These are phyloP conservation scores for Ernsta delagoae DNA, from an alignment of 2,888 invertebrate species.

Conservation along the genomic window DNA sequence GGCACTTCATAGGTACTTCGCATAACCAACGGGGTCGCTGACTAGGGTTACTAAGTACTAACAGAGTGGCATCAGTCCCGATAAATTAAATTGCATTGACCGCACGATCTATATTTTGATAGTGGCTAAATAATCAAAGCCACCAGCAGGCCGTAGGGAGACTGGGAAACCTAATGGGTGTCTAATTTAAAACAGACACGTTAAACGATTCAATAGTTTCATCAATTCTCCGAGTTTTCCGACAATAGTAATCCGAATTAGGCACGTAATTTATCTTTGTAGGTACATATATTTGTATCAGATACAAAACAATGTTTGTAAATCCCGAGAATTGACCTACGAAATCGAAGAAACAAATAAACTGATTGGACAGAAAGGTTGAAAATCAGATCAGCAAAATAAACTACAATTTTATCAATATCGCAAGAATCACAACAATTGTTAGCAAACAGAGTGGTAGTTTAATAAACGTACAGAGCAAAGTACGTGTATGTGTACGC, in stretches of 20 bases:
- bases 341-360: conserved; percentile 5
- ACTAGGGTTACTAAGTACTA: conserved; percentile 14
- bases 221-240: conserved; percentile 23
- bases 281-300: no score
- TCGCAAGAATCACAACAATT: conserved; percentile 46
- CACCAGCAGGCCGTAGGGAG: conserved; percentile 47
- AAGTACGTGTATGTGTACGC: conserved; percentile 57
- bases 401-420: conserved; percentile 29
- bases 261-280: no score
- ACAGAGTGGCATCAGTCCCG: conserved; percentile 41
- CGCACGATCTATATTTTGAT: conserved; percentile 57
- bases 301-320: background rate
- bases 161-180: conserved; percentile 52
- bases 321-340: background rate
- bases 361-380: conserved; percentile 17
- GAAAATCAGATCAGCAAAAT: conserved; percentile 24
- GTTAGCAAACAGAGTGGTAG: conserved; percentile 49
- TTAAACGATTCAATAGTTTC: conserved; percentile 34
- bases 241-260: background rate
- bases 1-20: conserved; percentile 13
- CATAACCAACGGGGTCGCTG: conserved; percentile 17
- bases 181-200: conserved; percentile 57
- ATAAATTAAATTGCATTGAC: conserved; percentile 75
- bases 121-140: conserved; percentile 72
- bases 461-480: conserved; percentile 56